phyloP scores from a whole-genome alignment of 2,113 vertebrate species.

The Planiliza haematocheilus region DNA sequence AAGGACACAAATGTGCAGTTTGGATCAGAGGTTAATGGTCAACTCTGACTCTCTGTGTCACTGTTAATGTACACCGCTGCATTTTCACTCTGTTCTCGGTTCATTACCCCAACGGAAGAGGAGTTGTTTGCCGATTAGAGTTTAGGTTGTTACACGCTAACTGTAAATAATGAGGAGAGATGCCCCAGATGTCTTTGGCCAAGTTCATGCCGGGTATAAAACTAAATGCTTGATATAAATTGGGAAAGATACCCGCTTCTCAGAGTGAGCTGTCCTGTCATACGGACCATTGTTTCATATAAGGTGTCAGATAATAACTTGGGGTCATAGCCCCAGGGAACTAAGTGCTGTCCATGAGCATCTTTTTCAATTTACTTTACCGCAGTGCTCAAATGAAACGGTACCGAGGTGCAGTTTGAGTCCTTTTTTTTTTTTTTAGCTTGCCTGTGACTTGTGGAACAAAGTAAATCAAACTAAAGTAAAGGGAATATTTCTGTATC shows the following conservation, averaged over 20 bases:
- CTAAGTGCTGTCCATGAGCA: constrained; percentile 44
- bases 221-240: constrained; percentile 49
- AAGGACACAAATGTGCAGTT: constrained; percentile 55
- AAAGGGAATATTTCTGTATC: constrained; percentile 24
- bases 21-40: constrained; percentile 71
- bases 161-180: constrained; percentile 68
- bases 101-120: constrained; percentile 65
- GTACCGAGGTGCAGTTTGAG: constrained; percentile 29
- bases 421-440: constrained; percentile 5
- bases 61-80: constrained; percentile 39
- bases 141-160: constrained; percentile 52
- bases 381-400: constrained; percentile 47
- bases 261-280: constrained; percentile 50
- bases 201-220: constrained; percentile 44
- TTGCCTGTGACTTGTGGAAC: constrained; percentile 33
- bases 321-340: constrained; percentile 50
- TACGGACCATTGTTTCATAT: constrained; percentile 56
- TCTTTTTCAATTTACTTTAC: constrained; percentile 62
- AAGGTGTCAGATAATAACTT: constrained; percentile 56
- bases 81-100: constrained; percentile 44
- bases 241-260: constrained; percentile 46
- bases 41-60: constrained; percentile 62
- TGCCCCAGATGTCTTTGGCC: constrained; percentile 51
- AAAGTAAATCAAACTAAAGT: constrained; percentile 36
- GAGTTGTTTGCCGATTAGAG: constrained; percentile 67